phyloP scores from a whole-genome alignment of 92 coral and sea anemone species.

The Epizoanthus illoricatus region DNA sequence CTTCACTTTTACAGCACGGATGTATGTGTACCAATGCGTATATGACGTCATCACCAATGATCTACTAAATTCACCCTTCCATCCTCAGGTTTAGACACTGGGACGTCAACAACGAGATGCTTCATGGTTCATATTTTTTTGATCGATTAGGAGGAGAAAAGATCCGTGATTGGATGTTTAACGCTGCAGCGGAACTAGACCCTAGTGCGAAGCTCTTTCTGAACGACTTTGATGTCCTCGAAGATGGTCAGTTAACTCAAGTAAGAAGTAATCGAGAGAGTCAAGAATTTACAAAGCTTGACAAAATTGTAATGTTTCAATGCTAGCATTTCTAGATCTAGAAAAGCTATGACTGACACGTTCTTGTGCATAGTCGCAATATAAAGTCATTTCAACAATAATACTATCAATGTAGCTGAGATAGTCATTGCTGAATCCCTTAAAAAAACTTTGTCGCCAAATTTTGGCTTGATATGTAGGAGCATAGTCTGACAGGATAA shows the following conservation, averaged over 20 bases:
- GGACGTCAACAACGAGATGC: conserved; percentile 91
- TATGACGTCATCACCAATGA: background rate
- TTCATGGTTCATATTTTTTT: conserved; percentile 77
- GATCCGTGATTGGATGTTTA: conserved; percentile 86
- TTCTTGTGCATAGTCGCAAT: too few relatives aligned
- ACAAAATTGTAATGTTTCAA: too few relatives aligned
- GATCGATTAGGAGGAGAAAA: conserved; percentile 57
- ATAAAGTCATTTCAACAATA: too few relatives aligned
- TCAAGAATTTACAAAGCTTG: too few relatives aligned
- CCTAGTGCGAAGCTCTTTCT: conserved; percentile 72
- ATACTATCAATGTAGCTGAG: too few relatives aligned
- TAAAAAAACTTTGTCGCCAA: too few relatives aligned
- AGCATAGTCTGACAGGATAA: too few relatives aligned
- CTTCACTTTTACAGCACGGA: background rate
- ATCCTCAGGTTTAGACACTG: conserved; percentile 67
- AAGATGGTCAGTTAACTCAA: conserved; percentile 74
- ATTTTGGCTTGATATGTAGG: too few relatives aligned
- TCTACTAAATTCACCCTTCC: background rate
- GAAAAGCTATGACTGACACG: too few relatives aligned
- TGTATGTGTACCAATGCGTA: too few relatives aligned
- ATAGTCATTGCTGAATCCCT: too few relatives aligned
- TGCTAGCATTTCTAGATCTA: too few relatives aligned
- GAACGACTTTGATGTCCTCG: conserved; percentile 82
- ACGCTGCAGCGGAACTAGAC: conserved; percentile 56
- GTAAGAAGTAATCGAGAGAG: conserved; percentile 19